phyloP scores from a whole-genome alignment of 2,888 invertebrate genomes.

The Drosophila subsilvestris region DNA sequence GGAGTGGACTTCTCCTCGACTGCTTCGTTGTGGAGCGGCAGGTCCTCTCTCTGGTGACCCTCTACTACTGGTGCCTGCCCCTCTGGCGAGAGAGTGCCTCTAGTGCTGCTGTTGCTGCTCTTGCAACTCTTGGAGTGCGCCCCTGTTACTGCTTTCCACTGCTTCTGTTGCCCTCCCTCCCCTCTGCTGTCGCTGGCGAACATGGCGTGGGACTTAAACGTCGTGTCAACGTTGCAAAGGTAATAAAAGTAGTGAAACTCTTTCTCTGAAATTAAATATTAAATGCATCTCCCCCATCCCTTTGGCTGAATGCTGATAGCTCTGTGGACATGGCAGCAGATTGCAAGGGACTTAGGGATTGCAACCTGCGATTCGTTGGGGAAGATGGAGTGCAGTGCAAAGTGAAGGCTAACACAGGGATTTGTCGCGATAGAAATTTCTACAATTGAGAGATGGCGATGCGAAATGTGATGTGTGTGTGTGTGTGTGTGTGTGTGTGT shows the following conservation, averaged over 20 bases:
- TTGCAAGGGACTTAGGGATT: slow-evolving; percentile 21
- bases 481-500: too few species aligned
- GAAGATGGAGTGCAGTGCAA: slow-evolving; percentile 24
- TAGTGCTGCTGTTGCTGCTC: background rate
- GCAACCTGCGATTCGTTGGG: slow-evolving; percentile 18
- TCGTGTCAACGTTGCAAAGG: slow-evolving; percentile 72
- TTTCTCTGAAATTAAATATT: slow-evolving; percentile 71
- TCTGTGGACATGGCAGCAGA: slow-evolving; percentile 2
- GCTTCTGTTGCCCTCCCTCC: slow-evolving; percentile 6
- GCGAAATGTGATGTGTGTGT: slow-evolving; percentile 10
- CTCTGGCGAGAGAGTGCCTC: background rate
- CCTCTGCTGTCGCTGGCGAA: slow-evolving; percentile 52
- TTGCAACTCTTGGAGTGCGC: background rate
- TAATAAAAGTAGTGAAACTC: slow-evolving; percentile 71
- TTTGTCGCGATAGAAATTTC: slow-evolving; percentile 30
- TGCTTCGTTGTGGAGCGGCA: slow-evolving; percentile 14
- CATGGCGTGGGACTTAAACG: slow-evolving; percentile 64
- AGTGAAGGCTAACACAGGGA: slow-evolving; percentile 22
- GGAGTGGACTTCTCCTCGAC: slow-evolving; percentile 45
- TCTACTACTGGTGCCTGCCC: slow-evolving; percentile 1
- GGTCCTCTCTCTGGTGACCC: slow-evolving; percentile 21
- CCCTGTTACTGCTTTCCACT: background rate
- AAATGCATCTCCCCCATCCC: slow-evolving; percentile 61
- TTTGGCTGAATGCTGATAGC: slow-evolving; percentile 30
- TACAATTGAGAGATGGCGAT: slow-evolving; percentile 21